Evolutionary conservation across 2,888 invertebrate species (phyloP).

Genomic region (Lissonota sp.): DNA sequence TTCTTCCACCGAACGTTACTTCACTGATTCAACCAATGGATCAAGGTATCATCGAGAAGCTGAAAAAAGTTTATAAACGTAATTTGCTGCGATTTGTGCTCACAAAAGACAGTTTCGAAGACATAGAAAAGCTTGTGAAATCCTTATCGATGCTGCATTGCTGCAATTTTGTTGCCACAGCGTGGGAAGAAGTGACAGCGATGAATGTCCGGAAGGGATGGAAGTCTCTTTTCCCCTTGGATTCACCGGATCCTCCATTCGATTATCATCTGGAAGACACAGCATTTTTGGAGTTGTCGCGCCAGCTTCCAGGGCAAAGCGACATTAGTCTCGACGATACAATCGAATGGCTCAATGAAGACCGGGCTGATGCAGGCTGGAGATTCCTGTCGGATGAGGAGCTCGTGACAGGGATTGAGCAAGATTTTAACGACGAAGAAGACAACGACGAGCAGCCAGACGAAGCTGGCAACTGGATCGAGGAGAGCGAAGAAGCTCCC

Average conservation of each 20-base stretch:
- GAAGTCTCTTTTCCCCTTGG: not conserved
- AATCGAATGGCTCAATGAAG: not conserved
- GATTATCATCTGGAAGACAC: not conserved
- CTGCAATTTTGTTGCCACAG: not conserved
- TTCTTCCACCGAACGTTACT: no score
- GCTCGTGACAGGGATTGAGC: not conserved
- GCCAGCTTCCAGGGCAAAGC: not conserved
- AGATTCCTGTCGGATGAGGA: not conserved
- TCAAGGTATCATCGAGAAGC: not conserved
- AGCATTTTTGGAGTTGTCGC: not conserved
- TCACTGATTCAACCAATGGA: no score
- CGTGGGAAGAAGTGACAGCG: not conserved
- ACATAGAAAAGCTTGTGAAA: not conserved
- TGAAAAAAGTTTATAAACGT: not conserved
- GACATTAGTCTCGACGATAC: not conserved
- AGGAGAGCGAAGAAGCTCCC: not conserved
- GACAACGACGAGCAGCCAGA: not conserved
- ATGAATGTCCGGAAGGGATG: not conserved
- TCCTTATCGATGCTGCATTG: not conserved
- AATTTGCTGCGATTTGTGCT: not conserved
- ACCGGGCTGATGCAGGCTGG: not conserved
- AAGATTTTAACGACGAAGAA: not conserved
- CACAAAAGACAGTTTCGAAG: not conserved
- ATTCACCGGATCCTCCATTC: not conserved
- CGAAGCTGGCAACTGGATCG: not conserved